Base-by-base conservation (phyloP, 2,888 invertebrate species). In the Apamea anceps region DNA sequence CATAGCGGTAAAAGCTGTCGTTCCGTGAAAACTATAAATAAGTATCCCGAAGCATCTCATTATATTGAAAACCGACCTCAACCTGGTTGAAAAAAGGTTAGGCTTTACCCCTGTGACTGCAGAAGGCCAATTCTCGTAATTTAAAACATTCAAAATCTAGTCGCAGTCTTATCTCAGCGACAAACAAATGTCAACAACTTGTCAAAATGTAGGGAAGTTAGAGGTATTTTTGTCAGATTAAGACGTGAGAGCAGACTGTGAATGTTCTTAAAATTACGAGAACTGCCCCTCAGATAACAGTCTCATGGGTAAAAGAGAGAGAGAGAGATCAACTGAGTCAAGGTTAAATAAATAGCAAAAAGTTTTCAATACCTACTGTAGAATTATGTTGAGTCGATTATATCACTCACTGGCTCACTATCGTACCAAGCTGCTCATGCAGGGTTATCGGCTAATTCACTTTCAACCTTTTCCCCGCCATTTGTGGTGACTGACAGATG, bases 21-120 rank as follows among this genome's bases (percentile, higher is more conserved):
- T 51, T 51, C 0, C 15, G 15, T 12, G 42, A 62, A 60, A 72
- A 81, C 25, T 45, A 62, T 37, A 28, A 2, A 45, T 37, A 28
- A 62, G 7, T 28, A 62, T 68, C 18, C 42, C 10, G n/a, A 15
- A 62, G 45, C 62, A 68, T 67, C 51, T 81, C 13, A 75, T 68
- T 81, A 80, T 5, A 75, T 76, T 48, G 15, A 75, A 81, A 57
- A 70, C 54, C 21, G 37, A 57, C 10, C 75, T 54, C 51, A 68
- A 54, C 18, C 25, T n/a, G 32, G n/a, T 67, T 37, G 42, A 10
- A 21, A 51, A 73, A 80, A 60, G 37, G 18, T 72, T 48, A 28
- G 13, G 25, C 7, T 48, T 48, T 48, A 66, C 60, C 42, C n/a
- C 74, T 67, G 42, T 21, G 54, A 74, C 51, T 54, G 51, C 51